Conservation (phyloP, 92 coral and sea anemone species). For the Porites evermanni region DNA sequence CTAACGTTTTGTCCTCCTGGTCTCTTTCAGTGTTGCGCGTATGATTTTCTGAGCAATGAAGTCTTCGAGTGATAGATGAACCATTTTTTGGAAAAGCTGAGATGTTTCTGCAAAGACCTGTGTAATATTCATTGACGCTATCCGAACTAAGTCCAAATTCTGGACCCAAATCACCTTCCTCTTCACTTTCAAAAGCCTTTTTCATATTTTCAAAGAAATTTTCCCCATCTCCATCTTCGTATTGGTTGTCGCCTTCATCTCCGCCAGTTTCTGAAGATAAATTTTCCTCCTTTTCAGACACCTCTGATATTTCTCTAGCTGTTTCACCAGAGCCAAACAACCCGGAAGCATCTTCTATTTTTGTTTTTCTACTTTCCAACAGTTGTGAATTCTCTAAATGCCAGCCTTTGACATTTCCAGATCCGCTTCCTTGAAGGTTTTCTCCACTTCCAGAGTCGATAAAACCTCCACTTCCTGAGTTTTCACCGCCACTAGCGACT, state of each 20-base stretch:
- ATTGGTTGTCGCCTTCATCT: neutral
- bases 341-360: neutral
- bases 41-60: slow-evolving; percentile 11
- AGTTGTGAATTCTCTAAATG: neutral
- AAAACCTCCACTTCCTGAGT: slow-evolving; percentile 17
- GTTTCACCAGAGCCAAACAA: neutral
- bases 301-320: neutral
- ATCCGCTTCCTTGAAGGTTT: neutral
- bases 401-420: neutral
- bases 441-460: slow-evolving; percentile 29
- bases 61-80: neutral
- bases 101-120: slow-evolving; percentile 1
- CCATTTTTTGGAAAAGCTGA: neutral
- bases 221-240: slow-evolving; percentile 34
- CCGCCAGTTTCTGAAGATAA: neutral
- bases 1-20: slow-evolving; percentile 35
- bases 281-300: neutral
- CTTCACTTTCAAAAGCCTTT: slow-evolving; percentile 1
- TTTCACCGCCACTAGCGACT: slow-evolving; percentile 28
- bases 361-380: neutral
- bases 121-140: neutral
- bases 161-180: slow-evolving; percentile 3
- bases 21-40: slow-evolving; percentile 21
- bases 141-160: slow-evolving; percentile 12
- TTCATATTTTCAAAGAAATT: slow-evolving; percentile 13